Base-by-base conservation (phyloP, 2,888 invertebrate genomes). In the Ellobium chinense region DNA sequence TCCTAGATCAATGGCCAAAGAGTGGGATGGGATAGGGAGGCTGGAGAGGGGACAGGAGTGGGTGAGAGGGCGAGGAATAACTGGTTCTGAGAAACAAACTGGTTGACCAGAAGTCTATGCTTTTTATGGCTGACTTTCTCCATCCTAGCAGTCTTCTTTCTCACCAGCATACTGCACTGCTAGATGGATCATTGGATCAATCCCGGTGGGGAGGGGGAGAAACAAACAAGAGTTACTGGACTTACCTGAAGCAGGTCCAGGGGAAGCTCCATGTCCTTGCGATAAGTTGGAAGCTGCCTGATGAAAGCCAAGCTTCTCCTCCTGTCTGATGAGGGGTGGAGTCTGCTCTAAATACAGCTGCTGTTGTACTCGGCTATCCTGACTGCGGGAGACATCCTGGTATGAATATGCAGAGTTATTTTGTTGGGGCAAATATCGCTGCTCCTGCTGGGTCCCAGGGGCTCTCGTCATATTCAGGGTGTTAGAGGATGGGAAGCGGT, bases 381-480 rank as follows among this genome's bases (percentile, higher is more conserved):
- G 76, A 36, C 54, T 54, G 2, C 58, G 60, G 27, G 56, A 36
- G 24, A 72, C 24, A 72, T 60, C 36, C 34, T 56, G 58, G 27
- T 72, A 72, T 3, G 72, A 72, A 18, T 31, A 21, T 36, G 72
- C 56, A 24, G 72, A 56, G 12, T 60, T 58, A 46, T 18, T 18
- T 18, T n/a, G n/a, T 56, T 72, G 58, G 36, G 72, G 36, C 27
- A 72, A 36, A 27, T 58, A 60, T 2, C 58, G 24, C 60, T 58
- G 72, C 72, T 72, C 72, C 37, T 56, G 72, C 72, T 56, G 56
- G 18, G 37, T n/a, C n/a, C n/a, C 46, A n/a, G 72, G 60, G 14
- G 46, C 31, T 54, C n/a, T 39, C 27, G 62, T 29, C 21, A 62
- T 62, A 24, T 21, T 31, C 21, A 12, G 18, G 29, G 24, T 9